These are phyloP conservation scores for Chauna torquata DNA, from an alignment of 2,113 vertebrate genomes.

Conservation along the genomic window DNA sequence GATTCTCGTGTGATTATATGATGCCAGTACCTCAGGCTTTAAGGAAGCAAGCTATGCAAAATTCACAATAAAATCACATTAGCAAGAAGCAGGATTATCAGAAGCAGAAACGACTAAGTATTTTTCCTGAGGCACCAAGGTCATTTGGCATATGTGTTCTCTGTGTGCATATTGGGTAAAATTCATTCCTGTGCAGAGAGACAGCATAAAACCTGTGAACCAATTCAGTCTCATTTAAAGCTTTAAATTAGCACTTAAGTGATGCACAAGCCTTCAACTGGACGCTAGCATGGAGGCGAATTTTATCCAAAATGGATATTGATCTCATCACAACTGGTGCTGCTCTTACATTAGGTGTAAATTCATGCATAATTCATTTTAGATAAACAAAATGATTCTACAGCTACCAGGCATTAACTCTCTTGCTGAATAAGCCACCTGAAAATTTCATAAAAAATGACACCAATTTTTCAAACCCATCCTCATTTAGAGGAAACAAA, in stretches of 20 bases:
- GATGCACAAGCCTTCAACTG: not conserved
- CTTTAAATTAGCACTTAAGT: not conserved
- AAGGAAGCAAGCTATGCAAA: not conserved
- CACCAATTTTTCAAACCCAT: slow-evolving; percentile 14
- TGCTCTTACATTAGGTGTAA: slow-evolving; percentile 5
- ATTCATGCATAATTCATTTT: slow-evolving; percentile 27
- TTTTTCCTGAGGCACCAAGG: not conserved
- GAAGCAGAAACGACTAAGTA: not conserved
- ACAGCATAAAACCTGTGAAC: not conserved
- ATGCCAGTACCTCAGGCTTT: not conserved
- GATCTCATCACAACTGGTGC: not conserved
- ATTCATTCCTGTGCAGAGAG: not conserved
- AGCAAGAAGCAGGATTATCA: not conserved
- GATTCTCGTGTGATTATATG: not conserved
- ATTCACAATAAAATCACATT: not conserved
- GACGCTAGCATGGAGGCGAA: not conserved
- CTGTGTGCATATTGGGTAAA: not conserved
- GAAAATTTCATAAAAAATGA: not conserved
- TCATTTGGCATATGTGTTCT: not conserved
- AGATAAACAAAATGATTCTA: slow-evolving; percentile 16
- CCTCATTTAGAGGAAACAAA: not conserved
- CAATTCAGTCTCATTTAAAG: not conserved
- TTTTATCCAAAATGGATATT: not conserved
- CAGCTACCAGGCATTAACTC: not conserved
- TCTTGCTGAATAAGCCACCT: slow-evolving; percentile 16